phyloP scores from a whole-genome alignment of 2,113 vertebrate genomes.

The Calypte anna region DNA sequence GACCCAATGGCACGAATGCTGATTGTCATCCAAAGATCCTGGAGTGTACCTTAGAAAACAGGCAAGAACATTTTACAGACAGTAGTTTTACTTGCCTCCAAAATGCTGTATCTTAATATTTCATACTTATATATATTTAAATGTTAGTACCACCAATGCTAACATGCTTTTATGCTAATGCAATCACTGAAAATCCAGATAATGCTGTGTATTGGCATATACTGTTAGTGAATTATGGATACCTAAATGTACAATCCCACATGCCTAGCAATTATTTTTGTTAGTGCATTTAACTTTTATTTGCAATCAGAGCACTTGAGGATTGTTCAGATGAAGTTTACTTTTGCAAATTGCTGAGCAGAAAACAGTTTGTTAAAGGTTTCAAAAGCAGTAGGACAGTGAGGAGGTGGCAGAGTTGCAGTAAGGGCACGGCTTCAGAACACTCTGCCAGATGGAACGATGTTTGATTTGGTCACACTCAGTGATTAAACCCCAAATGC shows the following conservation, averaged over 20 bases:
- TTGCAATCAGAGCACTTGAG: constrained; percentile 65
- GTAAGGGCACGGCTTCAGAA: constrained; percentile 27
- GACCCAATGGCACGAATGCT: constrained; percentile 62
- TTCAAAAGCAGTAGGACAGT: constrained; percentile 30
- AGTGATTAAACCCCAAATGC: not conserved
- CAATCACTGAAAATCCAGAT: constrained; percentile 70
- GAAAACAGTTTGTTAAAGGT: constrained; percentile 45
- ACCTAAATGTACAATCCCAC: constrained; percentile 52
- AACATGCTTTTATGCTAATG: constrained; percentile 73
- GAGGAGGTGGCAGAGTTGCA: constrained; percentile 30
- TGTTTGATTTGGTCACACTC: constrained; percentile 55
- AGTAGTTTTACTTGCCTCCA: constrained; percentile 60
- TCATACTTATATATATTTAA: constrained; percentile 78
- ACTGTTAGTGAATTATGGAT: constrained; percentile 54
- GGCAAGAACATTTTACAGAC: constrained; percentile 56
- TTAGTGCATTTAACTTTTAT: constrained; percentile 68
- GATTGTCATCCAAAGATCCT: constrained; percentile 62
- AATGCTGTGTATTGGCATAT: constrained; percentile 65
- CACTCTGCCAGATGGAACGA: constrained; percentile 28
- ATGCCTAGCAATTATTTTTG: constrained; percentile 59
- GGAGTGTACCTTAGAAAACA: constrained; percentile 60
- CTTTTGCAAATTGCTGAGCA: constrained; percentile 62
- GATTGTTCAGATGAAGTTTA: constrained; percentile 58
- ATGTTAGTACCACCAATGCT: constrained; percentile 68
- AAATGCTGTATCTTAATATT: constrained; percentile 68